phyloP scores from a whole-genome alignment of 2,888 invertebrate species.

The Idaea dimidiata region DNA sequence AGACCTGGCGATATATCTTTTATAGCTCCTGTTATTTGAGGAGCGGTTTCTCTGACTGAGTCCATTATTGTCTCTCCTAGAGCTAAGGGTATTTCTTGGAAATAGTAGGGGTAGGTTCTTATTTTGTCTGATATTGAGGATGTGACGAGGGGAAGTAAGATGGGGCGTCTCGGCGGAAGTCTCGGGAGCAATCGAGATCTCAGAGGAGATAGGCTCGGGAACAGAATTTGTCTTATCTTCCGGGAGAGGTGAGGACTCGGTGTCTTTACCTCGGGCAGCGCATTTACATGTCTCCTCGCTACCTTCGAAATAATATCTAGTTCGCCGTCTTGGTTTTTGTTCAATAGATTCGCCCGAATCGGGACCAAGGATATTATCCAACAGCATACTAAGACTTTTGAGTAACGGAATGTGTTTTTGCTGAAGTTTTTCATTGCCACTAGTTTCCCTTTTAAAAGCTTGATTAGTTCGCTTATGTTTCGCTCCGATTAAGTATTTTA shows the following conservation, averaged over 20 bases:
- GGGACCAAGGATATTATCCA: constrained; percentile 63
- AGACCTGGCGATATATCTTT: constrained; percentile 73
- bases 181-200: constrained; percentile 49
- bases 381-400: constrained; percentile 63
- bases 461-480: constrained; percentile 47
- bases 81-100: constrained; percentile 74
- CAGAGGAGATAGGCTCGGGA: constrained; percentile 54
- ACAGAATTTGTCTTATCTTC: constrained; percentile 60
- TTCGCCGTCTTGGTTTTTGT: constrained; percentile 38
- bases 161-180: constrained; percentile 61
- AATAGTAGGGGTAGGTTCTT: constrained; percentile 71
- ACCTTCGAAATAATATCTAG: constrained; percentile 33
- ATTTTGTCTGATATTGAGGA: constrained; percentile 69
- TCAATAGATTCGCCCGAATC: constrained; percentile 50
- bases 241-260: constrained; percentile 28
- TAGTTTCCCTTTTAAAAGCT: constrained; percentile 53
- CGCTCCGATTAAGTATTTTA: constrained; percentile 44
- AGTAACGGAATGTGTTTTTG: constrained; percentile 65
- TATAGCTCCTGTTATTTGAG: constrained; percentile 69
- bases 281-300: constrained; percentile 44
- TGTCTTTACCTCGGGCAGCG: constrained; percentile 14
- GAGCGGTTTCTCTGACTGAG: constrained; percentile 69
- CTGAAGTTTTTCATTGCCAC: constrained; percentile 52
- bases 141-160: constrained; percentile 66
- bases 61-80: constrained; percentile 72